These are phyloP conservation scores for Aegithalos caudatus DNA, from an alignment of 2,113 vertebrate species.

Conservation along the genomic window DNA sequence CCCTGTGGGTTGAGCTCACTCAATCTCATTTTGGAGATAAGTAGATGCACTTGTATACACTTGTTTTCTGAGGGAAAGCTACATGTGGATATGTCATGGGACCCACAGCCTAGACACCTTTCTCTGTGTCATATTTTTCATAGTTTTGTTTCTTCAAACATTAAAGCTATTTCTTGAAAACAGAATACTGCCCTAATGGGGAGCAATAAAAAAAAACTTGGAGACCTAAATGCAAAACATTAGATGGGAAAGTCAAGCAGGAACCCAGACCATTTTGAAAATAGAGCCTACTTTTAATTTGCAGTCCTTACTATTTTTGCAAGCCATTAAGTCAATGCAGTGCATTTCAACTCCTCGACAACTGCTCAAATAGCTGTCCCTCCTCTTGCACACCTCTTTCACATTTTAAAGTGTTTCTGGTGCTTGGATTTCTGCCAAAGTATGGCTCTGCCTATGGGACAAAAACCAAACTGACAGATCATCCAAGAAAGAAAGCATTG, in stretches of 20 bases:
- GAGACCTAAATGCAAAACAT: not conserved
- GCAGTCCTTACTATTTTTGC: not conserved
- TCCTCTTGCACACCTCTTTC: not conserved
- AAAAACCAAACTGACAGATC: not conserved
- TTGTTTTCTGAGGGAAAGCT: not conserved
- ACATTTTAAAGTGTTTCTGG: not conserved
- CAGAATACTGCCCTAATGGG: not conserved
- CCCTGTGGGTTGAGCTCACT: not conserved
- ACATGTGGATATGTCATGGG: rapidly evolving
- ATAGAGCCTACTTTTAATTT: not conserved
- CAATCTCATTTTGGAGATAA: rapidly evolving
- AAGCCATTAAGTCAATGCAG: not conserved
- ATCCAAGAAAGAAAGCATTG: not conserved
- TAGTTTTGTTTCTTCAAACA: not conserved
- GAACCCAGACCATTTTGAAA: not conserved
- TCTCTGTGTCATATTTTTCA: not conserved
- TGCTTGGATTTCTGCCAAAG: not conserved
- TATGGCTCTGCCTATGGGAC: not conserved
- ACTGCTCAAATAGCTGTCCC: not conserved
- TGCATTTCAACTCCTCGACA: not conserved
- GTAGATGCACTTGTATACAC: not conserved
- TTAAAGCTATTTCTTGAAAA: not conserved
- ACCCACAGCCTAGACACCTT: not conserved
- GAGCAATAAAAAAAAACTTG: not conserved
- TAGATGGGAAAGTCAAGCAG: not conserved